Conservation (phyloP, 2,888 invertebrate species). For the Gari tellinella region DNA sequence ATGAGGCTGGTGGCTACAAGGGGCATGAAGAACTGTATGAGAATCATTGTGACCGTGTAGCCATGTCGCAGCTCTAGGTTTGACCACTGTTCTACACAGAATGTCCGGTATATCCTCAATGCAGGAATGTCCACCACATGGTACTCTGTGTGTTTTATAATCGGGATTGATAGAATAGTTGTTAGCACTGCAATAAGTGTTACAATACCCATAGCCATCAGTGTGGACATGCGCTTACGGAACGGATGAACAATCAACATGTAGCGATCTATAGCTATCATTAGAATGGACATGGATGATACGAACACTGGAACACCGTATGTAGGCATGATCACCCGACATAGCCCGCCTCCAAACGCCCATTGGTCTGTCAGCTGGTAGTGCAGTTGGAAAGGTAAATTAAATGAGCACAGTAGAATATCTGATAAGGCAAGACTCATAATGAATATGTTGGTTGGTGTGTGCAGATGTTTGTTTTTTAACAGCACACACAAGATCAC, state of each 20-base stretch:
- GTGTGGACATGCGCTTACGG: constrained; percentile 72
- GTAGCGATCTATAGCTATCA: constrained; percentile 83
- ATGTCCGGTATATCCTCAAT: constrained; percentile 68
- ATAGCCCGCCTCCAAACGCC: constrained; percentile 80
- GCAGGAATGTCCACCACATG: constrained; percentile 69
- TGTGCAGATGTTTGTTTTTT: constrained; percentile 76
- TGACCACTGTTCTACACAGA: constrained; percentile 80
- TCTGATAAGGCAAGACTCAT: constrained; percentile 81
- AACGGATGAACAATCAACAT: constrained; percentile 82
- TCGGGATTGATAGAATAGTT: constrained; percentile 76
- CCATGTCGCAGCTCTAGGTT: constrained; percentile 60
- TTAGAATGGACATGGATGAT: constrained; percentile 80
- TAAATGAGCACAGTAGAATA: constrained; percentile 80
- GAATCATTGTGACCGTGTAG: constrained; percentile 77
- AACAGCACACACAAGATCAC: constrained; percentile 78
- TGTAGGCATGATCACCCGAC: constrained; percentile 79
- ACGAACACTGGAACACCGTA: constrained; percentile 83
- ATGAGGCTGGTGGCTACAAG: constrained; percentile 76
- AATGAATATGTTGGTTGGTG: constrained; percentile 82
- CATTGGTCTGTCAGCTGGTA: constrained; percentile 82
- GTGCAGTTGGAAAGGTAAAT: constrained; percentile 82
- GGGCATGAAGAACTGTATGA: constrained; percentile 80
- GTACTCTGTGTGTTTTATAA: constrained; percentile 76
- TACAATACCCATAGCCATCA: constrained; percentile 72
- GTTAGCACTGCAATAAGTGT: constrained; percentile 71